Percentiles rank a stretch among this genome's conserved stretches.
These are phyloP conservation scores for Lepilemur septentrionalis DNA, from an alignment of 2,797 vertebrate species.

Conservation along the genomic window DNA sequence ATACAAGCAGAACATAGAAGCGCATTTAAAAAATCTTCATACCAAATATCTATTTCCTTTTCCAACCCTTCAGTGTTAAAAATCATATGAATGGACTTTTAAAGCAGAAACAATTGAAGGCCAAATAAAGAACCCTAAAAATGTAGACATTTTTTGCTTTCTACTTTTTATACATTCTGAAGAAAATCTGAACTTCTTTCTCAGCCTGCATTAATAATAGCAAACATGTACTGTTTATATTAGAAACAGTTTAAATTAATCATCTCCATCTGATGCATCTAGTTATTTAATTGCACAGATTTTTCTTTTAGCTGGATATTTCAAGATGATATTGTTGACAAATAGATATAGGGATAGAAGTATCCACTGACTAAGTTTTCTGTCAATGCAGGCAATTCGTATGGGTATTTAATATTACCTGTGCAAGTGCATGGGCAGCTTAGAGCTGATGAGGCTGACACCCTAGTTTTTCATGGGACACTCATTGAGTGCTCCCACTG, in stretches of 20 bases:
- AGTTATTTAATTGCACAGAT: slow-evolving; percentile 8
- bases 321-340: slow-evolving; percentile 24
- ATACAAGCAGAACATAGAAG: not conserved
- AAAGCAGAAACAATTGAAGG: not conserved
- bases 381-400: not conserved
- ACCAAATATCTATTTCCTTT: not conserved
- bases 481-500: not conserved
- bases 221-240: not conserved
- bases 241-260: slow-evolving; percentile 39
- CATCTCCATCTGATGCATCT: not conserved
- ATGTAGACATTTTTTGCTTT: not conserved
- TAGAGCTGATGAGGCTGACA: not conserved
- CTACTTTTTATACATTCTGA: not conserved
- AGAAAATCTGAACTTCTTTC: not conserved
- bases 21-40: not conserved
- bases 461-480: not conserved
- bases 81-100: not conserved
- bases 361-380: not conserved
- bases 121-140: not conserved
- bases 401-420: not conserved
- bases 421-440: too few relatives aligned
- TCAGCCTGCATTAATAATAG: not conserved
- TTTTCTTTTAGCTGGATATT: slow-evolving; percentile 48
- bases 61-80: not conserved
- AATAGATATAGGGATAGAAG: not conserved